Evolutionary conservation across 1,140 invertebrate species (phyloP).

Genomic region (Aphaenogaster rudis): DNA sequence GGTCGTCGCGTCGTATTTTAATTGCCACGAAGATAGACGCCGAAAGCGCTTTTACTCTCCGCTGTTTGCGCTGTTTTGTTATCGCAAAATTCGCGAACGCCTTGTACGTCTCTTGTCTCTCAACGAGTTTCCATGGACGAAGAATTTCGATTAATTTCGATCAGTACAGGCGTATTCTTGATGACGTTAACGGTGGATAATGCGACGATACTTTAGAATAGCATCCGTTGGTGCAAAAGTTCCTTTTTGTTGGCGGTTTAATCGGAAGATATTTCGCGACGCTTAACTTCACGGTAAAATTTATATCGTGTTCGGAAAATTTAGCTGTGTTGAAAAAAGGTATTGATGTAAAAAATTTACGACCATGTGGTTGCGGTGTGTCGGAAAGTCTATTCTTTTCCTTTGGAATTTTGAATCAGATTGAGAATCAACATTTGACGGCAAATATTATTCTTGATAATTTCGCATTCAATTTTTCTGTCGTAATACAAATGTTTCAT

Average conservation of each 20-base stretch:
- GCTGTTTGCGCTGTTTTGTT: not conserved
- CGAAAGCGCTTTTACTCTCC: not conserved
- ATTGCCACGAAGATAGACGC: not conserved
- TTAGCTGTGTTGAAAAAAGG: not conserved
- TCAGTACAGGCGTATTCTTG: not conserved
- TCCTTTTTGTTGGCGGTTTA: not conserved
- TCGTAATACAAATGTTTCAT: not conserved
- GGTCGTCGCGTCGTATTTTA: constrained; percentile 7
- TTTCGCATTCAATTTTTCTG: not conserved
- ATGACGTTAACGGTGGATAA: not conserved
- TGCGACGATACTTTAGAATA: not conserved
- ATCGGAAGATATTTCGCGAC: constrained; percentile 11
- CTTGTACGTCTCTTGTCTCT: not conserved
- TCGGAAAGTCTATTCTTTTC: not conserved
- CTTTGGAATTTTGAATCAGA: constrained; percentile 29
- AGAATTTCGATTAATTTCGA: constrained; percentile 5
- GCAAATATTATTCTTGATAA: constrained; percentile 15
- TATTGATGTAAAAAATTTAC: constrained; percentile 21
- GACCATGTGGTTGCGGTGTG: not conserved
- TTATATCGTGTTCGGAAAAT: constrained; percentile 10
- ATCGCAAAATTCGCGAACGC: not conserved
- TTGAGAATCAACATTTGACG: not conserved
- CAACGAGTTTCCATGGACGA: not conserved
- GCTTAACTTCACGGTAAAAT: not conserved
- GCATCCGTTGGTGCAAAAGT: not conserved